These are phyloP conservation scores for Drosophila picticornis DNA, from an alignment of 2,888 invertebrate species.

Conservation along the genomic window DNA sequence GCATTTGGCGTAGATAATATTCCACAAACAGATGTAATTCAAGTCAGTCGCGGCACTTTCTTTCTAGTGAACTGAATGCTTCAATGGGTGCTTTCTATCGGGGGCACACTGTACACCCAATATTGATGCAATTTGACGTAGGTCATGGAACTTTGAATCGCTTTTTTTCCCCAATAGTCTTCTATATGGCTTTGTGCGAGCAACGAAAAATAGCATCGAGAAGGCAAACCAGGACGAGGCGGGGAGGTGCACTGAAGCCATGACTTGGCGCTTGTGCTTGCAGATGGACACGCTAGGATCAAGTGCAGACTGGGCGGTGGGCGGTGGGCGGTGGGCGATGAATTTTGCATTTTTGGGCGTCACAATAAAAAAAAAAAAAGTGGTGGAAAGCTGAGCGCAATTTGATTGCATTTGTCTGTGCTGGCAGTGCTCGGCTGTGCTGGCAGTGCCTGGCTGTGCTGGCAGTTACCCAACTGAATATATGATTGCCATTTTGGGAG, in stretches of 20 bases:
- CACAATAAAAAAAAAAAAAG: conserved; percentile 3
- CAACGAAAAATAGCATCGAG: conserved; percentile 17
- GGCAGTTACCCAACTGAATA: conserved; percentile 2
- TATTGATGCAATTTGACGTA: conserved; percentile 65
- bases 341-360: conserved; percentile 18
- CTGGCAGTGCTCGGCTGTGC: neutral
- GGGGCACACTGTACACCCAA: conserved; percentile 36
- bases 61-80: neutral
- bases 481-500: neutral
- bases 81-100: neutral
- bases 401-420: conserved; percentile 50
- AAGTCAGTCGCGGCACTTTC: neutral
- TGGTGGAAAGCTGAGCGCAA: conserved; percentile 35
- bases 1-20: neutral
- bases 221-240: neutral
- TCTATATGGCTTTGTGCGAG: conserved; percentile 19
- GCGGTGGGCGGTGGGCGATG: neutral
- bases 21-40: neutral
- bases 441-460: neutral
- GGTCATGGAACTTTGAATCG: conserved; percentile 63
- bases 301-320: conserved; percentile 10
- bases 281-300: conserved; percentile 22
- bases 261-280: conserved; percentile 7
- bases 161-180: conserved; percentile 16
- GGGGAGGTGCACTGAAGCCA: neutral